A percentile compares a stretch with the other conserved stretches of the same genome.
These are phyloP conservation scores for Loris lydekkerianus DNA, from an alignment of 2,797 vertebrate genomes.

Conservation along the genomic window DNA sequence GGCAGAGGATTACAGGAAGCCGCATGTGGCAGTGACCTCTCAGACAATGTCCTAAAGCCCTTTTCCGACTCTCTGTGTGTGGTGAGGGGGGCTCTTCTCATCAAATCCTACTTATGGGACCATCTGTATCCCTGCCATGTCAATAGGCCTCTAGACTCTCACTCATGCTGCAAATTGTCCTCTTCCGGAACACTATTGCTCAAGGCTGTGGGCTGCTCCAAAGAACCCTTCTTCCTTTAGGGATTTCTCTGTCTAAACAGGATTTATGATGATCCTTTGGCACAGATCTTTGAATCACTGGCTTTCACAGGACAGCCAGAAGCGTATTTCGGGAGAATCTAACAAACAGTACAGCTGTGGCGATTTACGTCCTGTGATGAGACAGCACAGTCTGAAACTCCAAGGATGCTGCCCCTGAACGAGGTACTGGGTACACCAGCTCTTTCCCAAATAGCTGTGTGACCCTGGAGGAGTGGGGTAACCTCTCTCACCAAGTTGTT, in stretches of 20 bases:
- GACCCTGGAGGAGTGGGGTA: neutral
- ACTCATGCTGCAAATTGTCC: constrained; percentile 46
- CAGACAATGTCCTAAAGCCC: neutral
- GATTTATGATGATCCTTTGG: constrained; percentile 80
- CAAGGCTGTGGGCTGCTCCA: constrained; percentile 65
- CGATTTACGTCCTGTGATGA: constrained; percentile 59
- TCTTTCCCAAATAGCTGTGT: neutral
- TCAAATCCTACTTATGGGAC: constrained; percentile 39
- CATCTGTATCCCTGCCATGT: constrained; percentile 25
- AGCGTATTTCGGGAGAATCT: constrained; percentile 67
- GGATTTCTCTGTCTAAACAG: constrained; percentile 78
- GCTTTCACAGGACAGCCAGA: constrained; percentile 67
- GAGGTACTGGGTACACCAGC: neutral
- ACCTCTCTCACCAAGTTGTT: constrained; percentile 21
- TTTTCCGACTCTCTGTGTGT: neutral
- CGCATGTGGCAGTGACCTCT: neutral
- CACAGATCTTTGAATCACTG: constrained; percentile 75
- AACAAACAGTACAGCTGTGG: constrained; percentile 5
- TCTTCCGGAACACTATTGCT: constrained; percentile 40
- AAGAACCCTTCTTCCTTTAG: constrained; percentile 73
- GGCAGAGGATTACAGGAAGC: neutral
- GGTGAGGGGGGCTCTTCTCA: neutral
- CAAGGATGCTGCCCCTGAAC: neutral
- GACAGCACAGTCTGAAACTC: neutral
- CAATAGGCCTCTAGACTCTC: constrained; percentile 24